A percentile compares a stretch with the other conserved stretches of the same genome.
Evolutionary conservation across 2,888 invertebrate species (phyloP).

Genomic region (Ochropleura plecta): DNA sequence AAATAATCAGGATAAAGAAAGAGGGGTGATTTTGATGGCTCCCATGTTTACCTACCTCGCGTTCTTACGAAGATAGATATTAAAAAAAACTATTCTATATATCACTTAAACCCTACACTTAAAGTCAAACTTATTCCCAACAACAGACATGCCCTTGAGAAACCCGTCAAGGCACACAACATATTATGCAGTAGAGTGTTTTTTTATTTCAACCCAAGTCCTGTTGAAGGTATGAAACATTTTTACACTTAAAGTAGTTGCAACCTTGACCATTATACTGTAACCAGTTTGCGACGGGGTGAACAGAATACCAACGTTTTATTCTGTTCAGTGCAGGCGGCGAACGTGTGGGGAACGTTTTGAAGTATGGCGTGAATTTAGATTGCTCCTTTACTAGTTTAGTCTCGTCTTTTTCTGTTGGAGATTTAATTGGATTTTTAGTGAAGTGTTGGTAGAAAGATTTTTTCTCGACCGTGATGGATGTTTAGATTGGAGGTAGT

Average conservation of each 20-base stretch:
- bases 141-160: slow-evolving; percentile 46
- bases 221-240: slow-evolving; percentile 49
- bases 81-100: not conserved
- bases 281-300: slow-evolving; percentile 54
- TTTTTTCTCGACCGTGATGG: not conserved
- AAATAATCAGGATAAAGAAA: not conserved
- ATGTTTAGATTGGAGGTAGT: not conserved
- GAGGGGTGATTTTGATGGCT: not conserved
- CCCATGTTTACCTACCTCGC: not conserved
- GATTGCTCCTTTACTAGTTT: slow-evolving; percentile 25
- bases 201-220: slow-evolving; percentile 39
- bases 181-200: slow-evolving; percentile 52
- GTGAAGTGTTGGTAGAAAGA: not conserved
- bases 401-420: not conserved
- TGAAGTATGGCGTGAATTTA: slow-evolving; percentile 21
- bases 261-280: slow-evolving; percentile 62
- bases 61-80: too few relatives aligned
- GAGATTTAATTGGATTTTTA: too few relatives aligned
- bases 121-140: slow-evolving; percentile 1
- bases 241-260: slow-evolving; percentile 42
- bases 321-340: slow-evolving; percentile 15
- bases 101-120: not conserved
- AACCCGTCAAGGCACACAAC: slow-evolving; percentile 48
- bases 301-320: slow-evolving; percentile 21
- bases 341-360: slow-evolving; percentile 33